A percentile compares a stretch with the other conserved stretches of the same genome.
phyloP scores from a whole-genome alignment of 2,113 vertebrate species.

The Physeter macrocephalus region DNA sequence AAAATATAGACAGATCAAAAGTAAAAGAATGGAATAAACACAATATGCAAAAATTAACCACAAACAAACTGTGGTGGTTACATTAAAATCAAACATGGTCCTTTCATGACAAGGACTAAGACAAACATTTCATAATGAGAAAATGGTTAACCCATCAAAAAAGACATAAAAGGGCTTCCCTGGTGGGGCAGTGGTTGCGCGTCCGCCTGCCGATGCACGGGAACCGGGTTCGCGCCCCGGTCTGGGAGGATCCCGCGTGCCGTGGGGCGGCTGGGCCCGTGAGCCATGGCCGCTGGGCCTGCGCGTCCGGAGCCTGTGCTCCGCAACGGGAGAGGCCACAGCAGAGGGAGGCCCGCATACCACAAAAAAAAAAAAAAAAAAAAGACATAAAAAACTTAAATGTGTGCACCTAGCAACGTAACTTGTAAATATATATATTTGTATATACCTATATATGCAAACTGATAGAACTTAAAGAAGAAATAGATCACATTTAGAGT shows the following conservation, averaged over 20 bases:
- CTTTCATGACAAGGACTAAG: neutral
- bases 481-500: neutral
- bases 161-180: neutral
- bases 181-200: no score
- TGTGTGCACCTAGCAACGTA: neutral
- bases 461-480: neutral
- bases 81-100: neutral
- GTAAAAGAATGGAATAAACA: neutral
- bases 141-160: neutral
- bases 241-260: no score
- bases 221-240: no score
- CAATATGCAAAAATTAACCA: neutral
- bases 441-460: neutral
- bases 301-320: no score
- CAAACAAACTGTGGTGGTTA: neutral
- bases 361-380: neutral
- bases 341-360: no score
- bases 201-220: no score
- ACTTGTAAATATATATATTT: neutral
- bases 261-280: no score
- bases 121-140: neutral
- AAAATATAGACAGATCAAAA: neutral
- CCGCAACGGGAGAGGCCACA: no score
- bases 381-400: neutral
- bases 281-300: no score